Percentiles rank a stretch among this genome's conserved stretches.
Conservation (phyloP, 2,113 vertebrate species). For the Uropsilus gracilis region DNA sequence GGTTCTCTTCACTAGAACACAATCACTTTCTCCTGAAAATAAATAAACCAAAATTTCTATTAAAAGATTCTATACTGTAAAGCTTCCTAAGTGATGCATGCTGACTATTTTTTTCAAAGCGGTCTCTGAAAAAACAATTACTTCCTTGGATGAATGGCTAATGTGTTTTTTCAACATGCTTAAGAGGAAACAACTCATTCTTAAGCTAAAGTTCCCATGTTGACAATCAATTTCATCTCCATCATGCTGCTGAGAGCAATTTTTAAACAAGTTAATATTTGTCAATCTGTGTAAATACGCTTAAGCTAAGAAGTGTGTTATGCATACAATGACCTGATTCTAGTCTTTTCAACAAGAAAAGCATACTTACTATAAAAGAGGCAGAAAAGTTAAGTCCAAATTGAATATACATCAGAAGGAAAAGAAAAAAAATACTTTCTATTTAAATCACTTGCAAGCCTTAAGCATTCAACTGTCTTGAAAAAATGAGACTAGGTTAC, state of each 20-base stretch:
- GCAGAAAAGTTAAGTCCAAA: constrained; percentile 40
- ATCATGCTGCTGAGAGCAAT: background rate
- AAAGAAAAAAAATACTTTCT: constrained; percentile 20
- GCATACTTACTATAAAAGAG: constrained; percentile 20
- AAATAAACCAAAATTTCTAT: constrained; percentile 24
- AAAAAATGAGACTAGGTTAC: constrained; percentile 49
- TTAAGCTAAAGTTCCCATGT: background rate
- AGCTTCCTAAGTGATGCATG: background rate
- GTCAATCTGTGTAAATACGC: constrained; percentile 45
- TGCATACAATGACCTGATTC: constrained; percentile 13
- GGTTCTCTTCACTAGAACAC: constrained; percentile 15
- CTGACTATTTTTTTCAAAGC: constrained; percentile 51
- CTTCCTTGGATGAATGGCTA: background rate
- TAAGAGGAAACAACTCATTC: constrained; percentile 43
- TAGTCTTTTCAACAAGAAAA: constrained; percentile 58
- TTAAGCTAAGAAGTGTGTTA: constrained; percentile 5
- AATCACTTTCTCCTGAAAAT: constrained; percentile 35
- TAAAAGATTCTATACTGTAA: constrained; percentile 9
- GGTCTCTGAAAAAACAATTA: constrained; percentile 48
- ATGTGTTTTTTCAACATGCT: background rate
- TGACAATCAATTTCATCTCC: constrained; percentile 35
- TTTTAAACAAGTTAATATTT: constrained; percentile 47
- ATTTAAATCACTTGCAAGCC: constrained; percentile 64
- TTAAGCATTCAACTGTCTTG: constrained; percentile 34
- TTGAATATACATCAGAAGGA: constrained; percentile 54